Percentiles rank a stretch among this genome's conserved stretches.
phyloP scores from a whole-genome alignment of 2,797 vertebrate species.

The Limosa lapponica region DNA sequence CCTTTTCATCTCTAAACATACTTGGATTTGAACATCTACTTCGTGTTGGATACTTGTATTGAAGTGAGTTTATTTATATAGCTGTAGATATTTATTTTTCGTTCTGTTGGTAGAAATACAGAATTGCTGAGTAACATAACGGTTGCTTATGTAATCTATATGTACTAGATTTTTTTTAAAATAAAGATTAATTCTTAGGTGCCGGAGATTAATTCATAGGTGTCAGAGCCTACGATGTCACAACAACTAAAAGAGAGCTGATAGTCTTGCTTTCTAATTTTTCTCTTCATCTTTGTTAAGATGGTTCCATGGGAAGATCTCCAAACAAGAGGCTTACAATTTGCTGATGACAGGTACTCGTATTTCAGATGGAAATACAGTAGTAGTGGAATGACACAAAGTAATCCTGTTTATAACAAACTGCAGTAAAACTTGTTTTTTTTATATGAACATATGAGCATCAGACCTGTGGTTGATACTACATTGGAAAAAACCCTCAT shows the following conservation, averaged over 20 bases:
- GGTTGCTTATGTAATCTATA: neutral
- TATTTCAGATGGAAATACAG: neutral
- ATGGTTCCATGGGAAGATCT: conserved; percentile 99
- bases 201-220: neutral
- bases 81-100: conserved; percentile 9
- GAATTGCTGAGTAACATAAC: neutral
- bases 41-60: neutral
- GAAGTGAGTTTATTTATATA: neutral
- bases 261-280: conserved; percentile 61
- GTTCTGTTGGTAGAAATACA: neutral
- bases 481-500: neutral
- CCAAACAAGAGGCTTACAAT: conserved; percentile 97
- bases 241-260: neutral
- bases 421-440: neutral
- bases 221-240: conserved; percentile 25
- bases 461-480: neutral
- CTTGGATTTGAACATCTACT: neutral
- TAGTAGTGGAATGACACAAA: neutral
- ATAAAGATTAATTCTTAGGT: conserved; percentile 37
- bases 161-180: neutral
- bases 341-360: conserved; percentile 95
- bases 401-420: neutral
- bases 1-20: neutral
- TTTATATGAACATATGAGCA: neutral
- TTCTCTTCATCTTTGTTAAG: conserved; percentile 82